Base-by-base conservation (phyloP, 2,797 vertebrate species). In the Taeniopygia guttata region DNA sequence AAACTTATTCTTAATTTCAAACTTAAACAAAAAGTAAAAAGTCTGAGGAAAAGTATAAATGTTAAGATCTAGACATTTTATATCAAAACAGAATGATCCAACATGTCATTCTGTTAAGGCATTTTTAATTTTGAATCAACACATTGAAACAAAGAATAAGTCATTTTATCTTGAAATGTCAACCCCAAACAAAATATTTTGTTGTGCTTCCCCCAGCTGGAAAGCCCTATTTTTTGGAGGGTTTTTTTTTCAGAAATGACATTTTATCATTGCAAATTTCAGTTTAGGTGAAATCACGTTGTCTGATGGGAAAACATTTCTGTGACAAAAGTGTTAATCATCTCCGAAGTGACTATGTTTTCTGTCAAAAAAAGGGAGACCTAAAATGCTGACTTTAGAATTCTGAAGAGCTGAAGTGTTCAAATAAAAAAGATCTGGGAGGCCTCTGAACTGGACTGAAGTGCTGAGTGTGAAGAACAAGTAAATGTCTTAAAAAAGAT, bases 161-260 rank as follows among this genome's bases (percentile, higher is more conserved):
- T 63, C 1, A 81, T 64, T 93, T 88, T 86, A 66, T 84, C 25
- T 54, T 79, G 80, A 91, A 92, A 92, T 95, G 91, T 87, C 93
- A 94, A 69, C 26, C n/a, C 59, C 74, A 90, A 94, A 90, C 77
- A 90, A 90, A 96, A 84, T 91, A 94, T 91, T 96, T 95, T 88
- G 46, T 93, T 96, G 58, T 85, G 36, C 34, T 93, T 94, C 62
- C 87, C 83, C 62, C 43, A 90, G 66, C 36, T 92, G 58, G 78
- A 94, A 84, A 78, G 46, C 18, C 23, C 5, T 49, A 34, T 11
- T 34, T 64, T 36, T 58, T 56, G 29, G 10, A 29, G 26, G 2
- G 8, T n/a, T 34, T 56, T 45, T 64, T 66, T 13, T 45, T 56
- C 83, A 81, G 48, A 91, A 81, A 34, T 75, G 80, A 79, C 83